A percentile compares a stretch with the other conserved stretches of the same genome.
Conservation (phyloP, 37 sponge, comb jelly and placozoan species). For the Bolinopsis microptera region DNA sequence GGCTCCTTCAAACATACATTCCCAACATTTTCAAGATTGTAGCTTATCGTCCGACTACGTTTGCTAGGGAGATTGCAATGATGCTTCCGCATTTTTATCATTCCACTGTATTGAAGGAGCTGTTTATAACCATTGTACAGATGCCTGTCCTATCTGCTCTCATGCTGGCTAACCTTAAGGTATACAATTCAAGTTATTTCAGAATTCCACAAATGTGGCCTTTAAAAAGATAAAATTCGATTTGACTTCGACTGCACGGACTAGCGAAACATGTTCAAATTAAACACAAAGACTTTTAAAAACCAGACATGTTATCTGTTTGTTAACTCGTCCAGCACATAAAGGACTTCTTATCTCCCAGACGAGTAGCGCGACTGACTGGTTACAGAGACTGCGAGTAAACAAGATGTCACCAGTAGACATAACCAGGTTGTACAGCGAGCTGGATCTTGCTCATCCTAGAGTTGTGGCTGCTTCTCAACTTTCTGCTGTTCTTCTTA, state of each 20-base stretch:
- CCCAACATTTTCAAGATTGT: constrained; percentile 56
- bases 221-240: no score
- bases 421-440: neutral
- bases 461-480: neutral
- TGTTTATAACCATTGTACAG: constrained; percentile 11
- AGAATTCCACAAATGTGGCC: no score
- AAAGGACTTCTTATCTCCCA: neutral
- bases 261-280: no score
- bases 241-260: no score
- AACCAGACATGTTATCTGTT: no score
- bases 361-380: neutral
- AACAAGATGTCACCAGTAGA: neutral
- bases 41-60: constrained; percentile 35
- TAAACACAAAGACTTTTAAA: no score
- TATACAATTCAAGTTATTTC: neutral
- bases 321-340: no score
- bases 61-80: constrained; percentile 44
- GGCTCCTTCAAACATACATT: constrained; percentile 20
- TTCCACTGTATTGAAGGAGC: constrained; percentile 7
- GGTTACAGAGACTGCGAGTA: neutral
- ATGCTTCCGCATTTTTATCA: constrained; percentile 10
- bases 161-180: neutral
- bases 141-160: constrained; percentile 15
- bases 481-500: neutral
- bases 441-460: neutral